Conservation (phyloP, 2,113 vertebrate genomes). For the pig (Sus scrofa) region DNA sequence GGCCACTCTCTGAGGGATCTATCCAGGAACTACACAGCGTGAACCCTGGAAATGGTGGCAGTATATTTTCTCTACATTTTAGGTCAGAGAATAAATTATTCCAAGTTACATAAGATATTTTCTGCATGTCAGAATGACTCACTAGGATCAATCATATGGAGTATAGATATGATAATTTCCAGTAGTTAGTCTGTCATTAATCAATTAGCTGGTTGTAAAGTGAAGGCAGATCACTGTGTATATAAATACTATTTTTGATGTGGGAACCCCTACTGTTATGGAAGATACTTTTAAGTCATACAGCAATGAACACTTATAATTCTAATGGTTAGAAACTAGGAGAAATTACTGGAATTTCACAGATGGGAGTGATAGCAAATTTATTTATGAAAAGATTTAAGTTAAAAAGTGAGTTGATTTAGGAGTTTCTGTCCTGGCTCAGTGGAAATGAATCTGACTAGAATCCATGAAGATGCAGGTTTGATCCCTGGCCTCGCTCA, state of each 20-base stretch:
- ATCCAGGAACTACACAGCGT: not conserved
- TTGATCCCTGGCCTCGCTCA: too few relatives aligned
- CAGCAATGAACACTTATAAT: not conserved
- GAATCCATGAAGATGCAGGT: too few relatives aligned
- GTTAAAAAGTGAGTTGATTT: not conserved
- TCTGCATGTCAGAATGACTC: not conserved
- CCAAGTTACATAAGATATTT: not conserved
- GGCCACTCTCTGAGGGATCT: not conserved
- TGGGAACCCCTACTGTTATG: not conserved
- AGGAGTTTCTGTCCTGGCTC: too few relatives aligned
- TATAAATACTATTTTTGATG: not conserved
- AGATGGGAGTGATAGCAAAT: not conserved
- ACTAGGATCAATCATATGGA: not conserved
- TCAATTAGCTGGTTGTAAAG: not conserved
- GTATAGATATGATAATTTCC: not conserved
- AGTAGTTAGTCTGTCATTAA: not conserved
- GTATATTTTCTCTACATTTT: not conserved
- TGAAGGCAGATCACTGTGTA: not conserved
- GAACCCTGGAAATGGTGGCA: not conserved
- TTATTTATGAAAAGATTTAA: slow-evolving; percentile 14
- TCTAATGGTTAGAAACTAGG: not conserved
- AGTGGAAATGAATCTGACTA: too few relatives aligned
- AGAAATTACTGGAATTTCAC: not conserved
- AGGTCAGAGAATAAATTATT: not conserved
- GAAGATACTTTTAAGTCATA: slow-evolving; percentile 6